Evolutionary conservation across 2,113 vertebrate species (phyloP).

Genomic region (Kryptolebias marmoratus): DNA sequence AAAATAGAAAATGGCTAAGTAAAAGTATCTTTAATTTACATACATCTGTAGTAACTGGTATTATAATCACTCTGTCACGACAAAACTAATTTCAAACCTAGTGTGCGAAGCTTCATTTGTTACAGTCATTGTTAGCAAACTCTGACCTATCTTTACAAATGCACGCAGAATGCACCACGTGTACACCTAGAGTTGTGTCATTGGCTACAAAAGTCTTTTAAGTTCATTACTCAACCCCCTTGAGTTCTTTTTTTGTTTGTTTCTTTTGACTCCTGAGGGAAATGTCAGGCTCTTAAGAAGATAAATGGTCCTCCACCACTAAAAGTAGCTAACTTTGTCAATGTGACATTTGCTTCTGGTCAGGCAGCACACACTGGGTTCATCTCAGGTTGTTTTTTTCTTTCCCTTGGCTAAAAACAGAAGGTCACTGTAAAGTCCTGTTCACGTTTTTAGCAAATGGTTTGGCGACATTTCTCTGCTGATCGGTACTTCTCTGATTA

Average conservation of each 20-base stretch:
- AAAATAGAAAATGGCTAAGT: no score
- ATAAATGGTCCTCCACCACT: slow-evolving; percentile 1
- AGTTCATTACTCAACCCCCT: neutral
- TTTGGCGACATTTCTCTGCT: neutral
- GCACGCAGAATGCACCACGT: neutral
- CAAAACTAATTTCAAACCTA: no score
- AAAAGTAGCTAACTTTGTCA: slow-evolving; percentile 9
- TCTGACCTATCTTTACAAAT: neutral
- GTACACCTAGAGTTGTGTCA: neutral
- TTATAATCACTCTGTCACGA: neutral
- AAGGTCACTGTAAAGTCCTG: neutral
- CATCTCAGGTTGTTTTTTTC: neutral
- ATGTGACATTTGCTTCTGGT: slow-evolving; percentile 6
- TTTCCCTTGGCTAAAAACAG: neutral
- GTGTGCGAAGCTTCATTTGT: no score
- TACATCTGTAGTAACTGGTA: neutral
- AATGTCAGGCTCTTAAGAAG: slow-evolving; percentile 1
- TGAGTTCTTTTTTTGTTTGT: slow-evolving; percentile 2
- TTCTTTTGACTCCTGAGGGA: neutral
- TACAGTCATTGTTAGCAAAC: neutral
- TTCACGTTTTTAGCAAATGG: neutral
- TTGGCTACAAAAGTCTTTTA: neutral
- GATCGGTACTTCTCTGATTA: neutral
- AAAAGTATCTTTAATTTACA: no score
- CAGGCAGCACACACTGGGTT: neutral